These are phyloP conservation scores for Sarcophaga variegata DNA, from an alignment of 2,888 invertebrate genomes.

Conservation along the genomic window DNA sequence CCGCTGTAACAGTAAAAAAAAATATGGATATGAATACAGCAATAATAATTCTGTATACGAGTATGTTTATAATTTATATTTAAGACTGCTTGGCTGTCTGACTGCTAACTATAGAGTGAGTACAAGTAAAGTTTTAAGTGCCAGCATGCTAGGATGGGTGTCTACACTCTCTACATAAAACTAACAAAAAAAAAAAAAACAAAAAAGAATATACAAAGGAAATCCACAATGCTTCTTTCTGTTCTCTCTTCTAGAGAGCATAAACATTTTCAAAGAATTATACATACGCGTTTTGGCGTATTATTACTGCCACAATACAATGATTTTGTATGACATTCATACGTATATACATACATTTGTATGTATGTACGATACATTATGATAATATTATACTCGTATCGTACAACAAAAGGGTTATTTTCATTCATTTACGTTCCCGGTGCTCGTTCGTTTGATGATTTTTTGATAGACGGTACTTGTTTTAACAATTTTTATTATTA, in stretches of 20 bases:
- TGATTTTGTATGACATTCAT: conserved; percentile 50
- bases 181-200: no score
- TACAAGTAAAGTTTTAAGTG: conserved; percentile 11
- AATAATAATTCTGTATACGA: conserved; percentile 25
- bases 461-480: conserved; percentile 7
- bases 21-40: neutral
- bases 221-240: no score
- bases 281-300: conserved; percentile 14
- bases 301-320: conserved; percentile 50
- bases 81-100: neutral
- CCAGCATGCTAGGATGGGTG: neutral
- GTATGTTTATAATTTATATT: conserved; percentile 37
- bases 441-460: neutral
- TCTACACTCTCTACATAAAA: neutral
- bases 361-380: conserved; percentile 3
- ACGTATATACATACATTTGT: no score
- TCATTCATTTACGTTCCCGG: neutral
- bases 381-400: conserved; percentile 19
- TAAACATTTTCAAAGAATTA: conserved; percentile 42
- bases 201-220: no score
- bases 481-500: conserved; percentile 49
- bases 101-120: neutral
- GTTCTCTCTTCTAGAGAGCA: conserved; percentile 15
- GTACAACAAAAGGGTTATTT: conserved; percentile 58
- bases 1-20: conserved; percentile 45